phyloP scores from a whole-genome alignment of 2,888 invertebrate genomes.

The Conomelus anceps region DNA sequence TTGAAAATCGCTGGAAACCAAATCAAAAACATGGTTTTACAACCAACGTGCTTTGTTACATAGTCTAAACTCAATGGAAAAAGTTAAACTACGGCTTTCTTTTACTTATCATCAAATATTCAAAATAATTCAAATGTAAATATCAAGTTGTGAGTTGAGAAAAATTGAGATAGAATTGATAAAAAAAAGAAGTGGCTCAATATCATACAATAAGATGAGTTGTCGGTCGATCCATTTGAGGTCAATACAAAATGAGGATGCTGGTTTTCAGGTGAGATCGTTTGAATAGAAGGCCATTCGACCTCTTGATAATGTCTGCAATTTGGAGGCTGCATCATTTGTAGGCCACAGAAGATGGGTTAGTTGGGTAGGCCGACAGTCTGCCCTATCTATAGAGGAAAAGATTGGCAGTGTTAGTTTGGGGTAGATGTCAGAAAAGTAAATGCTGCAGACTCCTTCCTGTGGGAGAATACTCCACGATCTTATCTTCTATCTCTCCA shows the following conservation, averaged over 20 bases:
- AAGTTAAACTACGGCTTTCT: too few species aligned
- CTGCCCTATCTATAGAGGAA: neutral
- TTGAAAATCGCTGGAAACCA: too few species aligned
- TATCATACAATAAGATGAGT: neutral
- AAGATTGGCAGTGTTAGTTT: neutral
- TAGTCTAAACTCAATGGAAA: too few species aligned
- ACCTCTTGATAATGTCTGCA: neutral
- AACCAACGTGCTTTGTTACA: too few species aligned
- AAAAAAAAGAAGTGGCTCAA: neutral
- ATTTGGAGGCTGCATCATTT: neutral
- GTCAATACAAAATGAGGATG: too few species aligned
- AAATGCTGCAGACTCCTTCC: neutral
- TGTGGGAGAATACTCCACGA: neutral
- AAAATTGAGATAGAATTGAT: too few species aligned
- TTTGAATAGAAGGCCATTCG: neutral
- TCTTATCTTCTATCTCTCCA: neutral
- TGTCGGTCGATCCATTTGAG: neutral
- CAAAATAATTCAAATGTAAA: too few species aligned
- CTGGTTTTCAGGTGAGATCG: neutral
- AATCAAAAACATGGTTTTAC: too few species aligned
- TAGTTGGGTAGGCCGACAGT: neutral
- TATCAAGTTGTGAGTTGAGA: neutral
- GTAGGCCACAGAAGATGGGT: neutral
- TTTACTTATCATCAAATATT: too few species aligned
- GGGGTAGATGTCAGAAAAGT: neutral